A percentile compares a stretch with the other conserved stretches of the same genome.
These are phyloP conservation scores for Sinelater perroti DNA, from an alignment of 2,888 invertebrate genomes.

Conservation along the genomic window DNA sequence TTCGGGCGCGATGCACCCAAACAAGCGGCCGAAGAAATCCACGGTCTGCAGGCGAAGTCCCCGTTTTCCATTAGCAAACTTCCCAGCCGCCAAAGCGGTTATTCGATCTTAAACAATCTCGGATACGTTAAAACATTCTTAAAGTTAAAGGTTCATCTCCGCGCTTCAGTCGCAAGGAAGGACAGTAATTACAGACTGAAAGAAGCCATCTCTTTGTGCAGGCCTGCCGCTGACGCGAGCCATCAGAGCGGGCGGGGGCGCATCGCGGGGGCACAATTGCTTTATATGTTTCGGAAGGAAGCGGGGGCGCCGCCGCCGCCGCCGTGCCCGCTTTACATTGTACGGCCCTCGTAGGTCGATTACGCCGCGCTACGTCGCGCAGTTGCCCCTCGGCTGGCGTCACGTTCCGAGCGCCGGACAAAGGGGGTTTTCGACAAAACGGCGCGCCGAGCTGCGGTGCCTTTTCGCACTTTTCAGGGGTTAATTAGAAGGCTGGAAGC, in stretches of 20 bases:
- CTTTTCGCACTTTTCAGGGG: too few species aligned
- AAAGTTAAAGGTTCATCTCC: constrained; percentile 44
- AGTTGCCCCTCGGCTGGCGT: too few species aligned
- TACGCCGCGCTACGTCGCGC: constrained; percentile 2
- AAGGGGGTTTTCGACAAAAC: too few species aligned
- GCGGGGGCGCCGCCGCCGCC: constrained; percentile 44
- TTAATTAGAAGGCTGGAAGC: too few species aligned
- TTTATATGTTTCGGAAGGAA: constrained; percentile 59
- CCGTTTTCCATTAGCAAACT: constrained; percentile 12
- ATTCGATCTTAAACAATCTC: constrained; percentile 21
- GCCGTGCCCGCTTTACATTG: constrained; percentile 21
- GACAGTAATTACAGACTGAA: constrained; percentile 58
- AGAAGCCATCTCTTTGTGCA: constrained; percentile 58
- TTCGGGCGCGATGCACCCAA: too few species aligned
- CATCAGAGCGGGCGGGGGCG: constrained; percentile 49
- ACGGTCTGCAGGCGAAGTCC: too few species aligned
- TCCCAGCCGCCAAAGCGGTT: constrained; percentile 12
- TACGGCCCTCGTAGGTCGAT: constrained; percentile 18
- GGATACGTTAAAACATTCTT: constrained; percentile 23
- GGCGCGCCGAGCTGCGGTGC: too few species aligned
- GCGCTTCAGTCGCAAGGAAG: constrained; percentile 52
- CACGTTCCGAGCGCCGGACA: too few species aligned
- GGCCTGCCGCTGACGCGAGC: constrained; percentile 55
- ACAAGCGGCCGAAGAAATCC: too few species aligned
- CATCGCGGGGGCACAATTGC: constrained; percentile 52